Base-by-base conservation (phyloP, 2,888 invertebrate species). In the Ceraclea dissimilis region DNA sequence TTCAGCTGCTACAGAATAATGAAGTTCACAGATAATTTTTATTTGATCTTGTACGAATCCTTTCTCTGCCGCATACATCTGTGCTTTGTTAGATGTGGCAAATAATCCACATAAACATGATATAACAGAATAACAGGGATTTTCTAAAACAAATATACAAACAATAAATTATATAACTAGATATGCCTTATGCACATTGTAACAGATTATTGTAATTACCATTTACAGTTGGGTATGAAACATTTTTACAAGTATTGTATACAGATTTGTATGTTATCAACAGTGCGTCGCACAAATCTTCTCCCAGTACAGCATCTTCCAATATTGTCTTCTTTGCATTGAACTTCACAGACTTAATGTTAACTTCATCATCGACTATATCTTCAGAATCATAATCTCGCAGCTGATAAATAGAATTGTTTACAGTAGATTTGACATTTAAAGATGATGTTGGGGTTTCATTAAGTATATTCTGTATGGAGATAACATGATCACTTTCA, bases 91-190 rank as follows among this genome's bases (percentile, higher is more conserved):
- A 18, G 58, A 59, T 44, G 53, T 19, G 2, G 54, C 59, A 18
- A 61, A 58, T 47, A 61, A 26, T n/a, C 53, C 47, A 26, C 51
- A 57, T 18, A 61, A 39, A 22, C 54, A 57, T 2, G 59, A 49
- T 44, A 56, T 52, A 13, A 61, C 39, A 19, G 20, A 60, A 31
- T 54, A 48, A 19, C 52, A 49, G n/a, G 51, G 49, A 22, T 17
- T 31, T 21, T 51, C 61, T 61, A 44, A 52, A 59, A 59, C n/a
- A n/a, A n/a, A n/a, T n/a, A n/a, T n/a, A n/a, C n/a, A n/a, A n/a
- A n/a, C n/a, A 48, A 39, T 17, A 39, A 47, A 33, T 22, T 52
- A 22, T 16, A 10, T 26, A 26, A 26, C 10, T 26, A 26, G 26
- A 26, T 26, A 6, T 10, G 26, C 26, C 10, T 6, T 10, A 26